These are phyloP conservation scores for Papilio xuthus DNA, from an alignment of 1,140 invertebrate species.

Conservation along the genomic window DNA sequence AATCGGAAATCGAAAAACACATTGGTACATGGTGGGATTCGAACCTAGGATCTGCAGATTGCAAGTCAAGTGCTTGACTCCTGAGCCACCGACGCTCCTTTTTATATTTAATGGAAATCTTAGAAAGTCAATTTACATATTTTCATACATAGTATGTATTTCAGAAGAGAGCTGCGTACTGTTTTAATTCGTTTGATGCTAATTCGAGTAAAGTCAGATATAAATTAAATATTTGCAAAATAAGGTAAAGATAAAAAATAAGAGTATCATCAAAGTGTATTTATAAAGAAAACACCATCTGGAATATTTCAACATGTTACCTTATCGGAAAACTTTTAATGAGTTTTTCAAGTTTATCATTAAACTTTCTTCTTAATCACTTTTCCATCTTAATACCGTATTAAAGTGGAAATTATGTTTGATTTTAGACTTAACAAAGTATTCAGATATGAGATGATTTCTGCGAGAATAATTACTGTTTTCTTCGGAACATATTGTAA, in stretches of 20 bases:
- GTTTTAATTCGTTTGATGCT: background rate
- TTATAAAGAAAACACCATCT: conserved; percentile 18
- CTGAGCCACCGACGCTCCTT: too few relatives aligned
- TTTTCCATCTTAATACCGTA: background rate
- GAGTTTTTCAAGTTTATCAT: conserved; percentile 12
- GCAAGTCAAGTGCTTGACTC: too few relatives aligned
- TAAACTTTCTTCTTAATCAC: conserved; percentile 9
- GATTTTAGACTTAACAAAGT: background rate
- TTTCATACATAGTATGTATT: too few relatives aligned
- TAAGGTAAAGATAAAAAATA: background rate
- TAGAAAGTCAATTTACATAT: too few relatives aligned
- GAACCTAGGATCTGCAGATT: too few relatives aligned
- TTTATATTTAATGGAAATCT: too few relatives aligned
- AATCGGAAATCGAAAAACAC: too few relatives aligned
- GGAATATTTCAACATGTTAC: conserved; percentile 21
- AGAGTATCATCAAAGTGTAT: conserved; percentile 14
- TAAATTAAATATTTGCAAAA: too few relatives aligned
- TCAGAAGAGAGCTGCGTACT: background rate
- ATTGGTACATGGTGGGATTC: too few relatives aligned
- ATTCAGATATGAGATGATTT: background rate
- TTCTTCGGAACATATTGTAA: background rate
- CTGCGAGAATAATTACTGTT: background rate
- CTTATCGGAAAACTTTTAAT: conserved; percentile 11
- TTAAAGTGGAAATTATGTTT: conserved; percentile 7
- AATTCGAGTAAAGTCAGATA: background rate